phyloP scores from a whole-genome alignment of 2,113 vertebrate genomes.

The Nematolebias whitei region DNA sequence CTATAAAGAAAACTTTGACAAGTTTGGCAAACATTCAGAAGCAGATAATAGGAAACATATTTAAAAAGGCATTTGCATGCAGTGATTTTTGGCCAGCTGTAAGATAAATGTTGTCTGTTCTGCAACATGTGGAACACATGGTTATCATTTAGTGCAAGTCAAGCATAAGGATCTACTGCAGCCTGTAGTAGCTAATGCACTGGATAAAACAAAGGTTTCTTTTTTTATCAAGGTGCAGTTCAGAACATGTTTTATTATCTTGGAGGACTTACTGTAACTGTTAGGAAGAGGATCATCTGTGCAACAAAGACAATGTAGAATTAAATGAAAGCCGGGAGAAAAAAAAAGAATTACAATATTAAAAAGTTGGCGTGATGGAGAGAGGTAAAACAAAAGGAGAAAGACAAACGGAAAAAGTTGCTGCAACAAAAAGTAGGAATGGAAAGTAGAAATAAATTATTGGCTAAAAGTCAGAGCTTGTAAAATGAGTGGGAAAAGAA shows the following conservation, averaged over 20 bases:
- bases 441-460: not conserved
- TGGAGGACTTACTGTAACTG: not conserved
- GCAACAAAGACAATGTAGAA: not conserved
- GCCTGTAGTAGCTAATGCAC: not conserved
- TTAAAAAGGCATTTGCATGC: too few relatives aligned
- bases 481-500: not conserved
- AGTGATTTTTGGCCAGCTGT: not conserved
- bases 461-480: not conserved
- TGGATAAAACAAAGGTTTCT: not conserved
- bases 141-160: not conserved
- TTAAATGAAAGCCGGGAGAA: not conserved
- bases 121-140: not conserved
- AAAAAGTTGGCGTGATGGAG: conserved; percentile 11
- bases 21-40: too few relatives aligned
- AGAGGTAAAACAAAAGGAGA: not conserved
- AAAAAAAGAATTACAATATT: conserved; percentile 13
- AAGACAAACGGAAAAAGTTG: not conserved
- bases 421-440: conserved; percentile 1
- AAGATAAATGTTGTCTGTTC: not conserved
- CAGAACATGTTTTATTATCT: not conserved
- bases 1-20: too few relatives aligned
- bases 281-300: not conserved
- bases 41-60: too few relatives aligned
- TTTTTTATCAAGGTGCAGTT: not conserved
- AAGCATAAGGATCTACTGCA: not conserved